A percentile compares a stretch with the other conserved stretches of the same genome.
These are phyloP conservation scores for Poecilia latipinna DNA, from an alignment of 2,113 vertebrate genomes.

Conservation along the genomic window DNA sequence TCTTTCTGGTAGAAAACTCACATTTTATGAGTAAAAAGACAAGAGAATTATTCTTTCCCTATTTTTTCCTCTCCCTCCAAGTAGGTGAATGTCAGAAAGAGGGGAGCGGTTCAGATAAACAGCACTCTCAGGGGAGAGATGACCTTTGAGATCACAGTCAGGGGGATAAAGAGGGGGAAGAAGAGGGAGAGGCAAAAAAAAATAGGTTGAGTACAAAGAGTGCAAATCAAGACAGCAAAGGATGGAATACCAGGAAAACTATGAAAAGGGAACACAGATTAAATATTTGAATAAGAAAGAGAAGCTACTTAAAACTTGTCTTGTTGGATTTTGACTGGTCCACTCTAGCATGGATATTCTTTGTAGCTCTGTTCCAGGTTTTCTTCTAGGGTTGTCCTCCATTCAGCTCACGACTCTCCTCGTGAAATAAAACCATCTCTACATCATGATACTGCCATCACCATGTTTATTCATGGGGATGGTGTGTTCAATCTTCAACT, in stretches of 20 bases:
- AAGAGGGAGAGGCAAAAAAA: slow-evolving; percentile 39
- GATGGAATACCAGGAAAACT: neutral
- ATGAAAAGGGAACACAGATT: neutral
- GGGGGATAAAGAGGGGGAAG: slow-evolving; percentile 48
- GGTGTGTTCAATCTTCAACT: neutral
- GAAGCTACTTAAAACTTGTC: neutral
- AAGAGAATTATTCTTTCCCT: slow-evolving; percentile 20
- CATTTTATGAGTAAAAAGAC: slow-evolving; percentile 18
- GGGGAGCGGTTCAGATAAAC: slow-evolving; percentile 68
- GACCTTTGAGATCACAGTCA: slow-evolving; percentile 74
- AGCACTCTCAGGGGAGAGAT: slow-evolving; percentile 70
- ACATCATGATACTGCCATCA: neutral
- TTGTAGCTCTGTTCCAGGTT: too few species aligned
- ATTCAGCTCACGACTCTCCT: neutral
- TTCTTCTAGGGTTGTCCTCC: neutral
- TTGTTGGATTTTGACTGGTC: neutral
- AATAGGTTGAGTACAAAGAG: slow-evolving; percentile 27
- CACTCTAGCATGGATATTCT: too few species aligned
- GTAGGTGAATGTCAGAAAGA: slow-evolving; percentile 66
- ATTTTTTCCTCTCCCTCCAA: slow-evolving; percentile 54
- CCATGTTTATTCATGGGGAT: too few species aligned
- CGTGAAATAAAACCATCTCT: neutral
- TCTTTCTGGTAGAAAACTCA: slow-evolving; percentile 2
- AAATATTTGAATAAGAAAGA: neutral
- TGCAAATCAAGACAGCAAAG: slow-evolving; percentile 1